A percentile compares a stretch with the other conserved stretches of the same genome.
phyloP scores from a whole-genome alignment of 2,113 vertebrate genomes.

The Collichthys lucidus region DNA sequence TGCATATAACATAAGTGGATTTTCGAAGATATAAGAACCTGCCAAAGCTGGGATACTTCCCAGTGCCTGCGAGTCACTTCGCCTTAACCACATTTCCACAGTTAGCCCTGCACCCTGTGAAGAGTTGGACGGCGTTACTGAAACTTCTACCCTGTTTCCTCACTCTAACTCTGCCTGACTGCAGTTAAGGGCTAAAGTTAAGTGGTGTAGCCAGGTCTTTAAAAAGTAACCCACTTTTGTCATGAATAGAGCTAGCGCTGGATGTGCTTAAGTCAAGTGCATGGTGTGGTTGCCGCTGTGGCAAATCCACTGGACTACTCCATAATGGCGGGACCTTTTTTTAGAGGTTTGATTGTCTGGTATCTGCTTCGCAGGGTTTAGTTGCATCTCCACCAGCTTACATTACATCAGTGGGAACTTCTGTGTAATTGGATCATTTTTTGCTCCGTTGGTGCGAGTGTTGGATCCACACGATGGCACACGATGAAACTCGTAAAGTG shows the following conservation, averaged over 20 bases:
- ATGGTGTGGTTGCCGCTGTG: slow-evolving; percentile 29
- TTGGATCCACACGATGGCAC: not conserved
- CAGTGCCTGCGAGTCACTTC: slow-evolving; percentile 39
- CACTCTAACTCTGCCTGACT: slow-evolving; percentile 38
- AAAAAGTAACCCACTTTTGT: slow-evolving; percentile 65
- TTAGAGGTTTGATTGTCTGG: not conserved
- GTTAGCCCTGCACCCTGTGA: slow-evolving; percentile 46
- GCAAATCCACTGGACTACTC: slow-evolving; percentile 1
- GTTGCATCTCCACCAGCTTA: not conserved
- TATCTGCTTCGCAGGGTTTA: not conserved
- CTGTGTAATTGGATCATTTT: not conserved
- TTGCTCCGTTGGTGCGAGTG: not conserved
- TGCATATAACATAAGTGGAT: slow-evolving; percentile 70
- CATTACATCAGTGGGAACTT: not conserved
- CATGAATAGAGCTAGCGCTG: slow-evolving; percentile 31
- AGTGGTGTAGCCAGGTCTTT: slow-evolving; percentile 56
- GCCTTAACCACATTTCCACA: slow-evolving; percentile 65
- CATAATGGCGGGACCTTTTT: not conserved
- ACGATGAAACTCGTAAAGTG: no score
- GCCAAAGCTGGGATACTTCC: slow-evolving; percentile 47
- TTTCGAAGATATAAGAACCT: slow-evolving; percentile 46
- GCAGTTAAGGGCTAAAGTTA: slow-evolving; percentile 54
- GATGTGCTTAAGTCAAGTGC: slow-evolving; percentile 27
- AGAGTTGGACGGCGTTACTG: slow-evolving; percentile 49
- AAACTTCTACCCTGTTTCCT: slow-evolving; percentile 56